Base-by-base conservation (phyloP, 2,888 invertebrate genomes). In the Notodonta ziczac region DNA sequence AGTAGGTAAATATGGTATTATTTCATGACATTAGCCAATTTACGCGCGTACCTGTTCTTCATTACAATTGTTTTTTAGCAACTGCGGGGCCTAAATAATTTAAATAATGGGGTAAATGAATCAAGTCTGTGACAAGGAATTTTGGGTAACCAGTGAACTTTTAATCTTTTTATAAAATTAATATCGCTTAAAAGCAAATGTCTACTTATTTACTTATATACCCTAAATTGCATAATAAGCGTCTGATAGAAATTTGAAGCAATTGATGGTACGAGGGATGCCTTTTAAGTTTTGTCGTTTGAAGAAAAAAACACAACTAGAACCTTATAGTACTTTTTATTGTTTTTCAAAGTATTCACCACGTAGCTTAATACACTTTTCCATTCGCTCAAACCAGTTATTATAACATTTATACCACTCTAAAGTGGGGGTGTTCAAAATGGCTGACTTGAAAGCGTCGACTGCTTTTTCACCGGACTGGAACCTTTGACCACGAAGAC, bases 21-120 rank as follows among this genome's bases (percentile, higher is more conserved):
- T 82, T 84, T 86, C 83, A 86, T 86, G 85, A 86, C 84, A 87
- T 82, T 86, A 86, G 84, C 86, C 82, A 82, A 84, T 83, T 84
- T 88, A 87, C 85, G 78, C 79, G 83, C 81, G 90, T 90, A 90
- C 89, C 89, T 89, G 89, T 89, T 54, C 14, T 83, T 83, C 80
- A 78, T 80, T 78, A 67, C 67, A 73, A 77, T 73, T 77, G 82
- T 83, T 24, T 82, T 85, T 77, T 84, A 78, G 78, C 75, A 76
- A 79, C 74, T 78, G 74, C 74, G 81, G 83, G 87, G 88, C 87
- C 88, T 88, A 88, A 85, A 76, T 78, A 71, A 75, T 66, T 74
- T 76, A 78, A 71, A 64, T 78, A 24, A 74, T 70, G 66, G 66
- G 72, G 66, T 70, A 71, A 74, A 64, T 67, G 63, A 72, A 71